phyloP scores from a whole-genome alignment of 2,113 vertebrate species.

The Pluvianellus socialis region DNA sequence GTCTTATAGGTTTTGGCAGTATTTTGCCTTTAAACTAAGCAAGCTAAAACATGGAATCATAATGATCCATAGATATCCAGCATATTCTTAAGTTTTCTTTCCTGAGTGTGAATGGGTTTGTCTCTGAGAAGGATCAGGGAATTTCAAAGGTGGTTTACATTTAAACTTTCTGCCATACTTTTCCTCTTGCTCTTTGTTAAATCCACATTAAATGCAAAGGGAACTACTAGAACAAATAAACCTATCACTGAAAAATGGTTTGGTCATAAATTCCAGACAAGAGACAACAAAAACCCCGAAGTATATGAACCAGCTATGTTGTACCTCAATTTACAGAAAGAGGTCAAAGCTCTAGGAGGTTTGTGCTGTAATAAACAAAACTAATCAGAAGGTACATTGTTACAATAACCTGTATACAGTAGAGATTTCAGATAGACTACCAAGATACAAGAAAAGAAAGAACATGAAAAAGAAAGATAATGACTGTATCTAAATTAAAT shows the following conservation, averaged over 20 bases:
- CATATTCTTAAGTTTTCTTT: background rate
- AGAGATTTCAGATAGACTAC: background rate
- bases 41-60: background rate
- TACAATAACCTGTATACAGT: background rate
- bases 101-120: background rate
- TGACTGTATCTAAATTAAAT: background rate
- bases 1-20: background rate
- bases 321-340: background rate
- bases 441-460: background rate
- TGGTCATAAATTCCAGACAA: background rate
- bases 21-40: background rate
- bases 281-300: background rate
- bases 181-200: background rate
- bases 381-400: background rate
- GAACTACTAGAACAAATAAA: background rate
- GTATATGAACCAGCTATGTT: background rate
- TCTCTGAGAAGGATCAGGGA: fast-evolving
- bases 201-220: background rate
- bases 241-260: background rate
- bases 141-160: background rate
- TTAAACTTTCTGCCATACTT: background rate
- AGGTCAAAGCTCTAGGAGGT: background rate
- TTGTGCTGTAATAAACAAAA: background rate
- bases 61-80: background rate
- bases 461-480: background rate